These are phyloP conservation scores for Ophthalmolycus amberensis DNA, from an alignment of 2,113 vertebrate genomes.

Conservation along the genomic window DNA sequence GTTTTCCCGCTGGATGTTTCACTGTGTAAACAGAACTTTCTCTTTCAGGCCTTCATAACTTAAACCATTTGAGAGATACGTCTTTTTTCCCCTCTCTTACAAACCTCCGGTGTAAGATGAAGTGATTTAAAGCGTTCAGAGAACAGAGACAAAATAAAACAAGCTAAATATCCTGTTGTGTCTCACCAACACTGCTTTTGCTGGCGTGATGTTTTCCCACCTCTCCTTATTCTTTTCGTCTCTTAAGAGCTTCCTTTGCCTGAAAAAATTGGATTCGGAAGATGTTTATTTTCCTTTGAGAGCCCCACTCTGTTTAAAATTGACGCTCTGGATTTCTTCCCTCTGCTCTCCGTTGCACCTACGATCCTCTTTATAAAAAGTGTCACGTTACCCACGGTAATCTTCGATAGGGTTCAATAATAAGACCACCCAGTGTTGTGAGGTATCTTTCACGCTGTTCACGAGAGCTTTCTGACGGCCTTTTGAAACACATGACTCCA, in stretches of 20 bases:
- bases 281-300: slow-evolving; percentile 80
- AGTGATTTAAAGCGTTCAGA: slow-evolving; percentile 65
- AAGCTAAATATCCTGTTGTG: slow-evolving; percentile 71
- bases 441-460: slow-evolving; percentile 10
- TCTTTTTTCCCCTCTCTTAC: slow-evolving; percentile 55
- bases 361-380: slow-evolving; percentile 39
- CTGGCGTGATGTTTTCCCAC: slow-evolving; percentile 70
- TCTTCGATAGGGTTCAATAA: slow-evolving; percentile 63
- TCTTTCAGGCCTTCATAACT: slow-evolving; percentile 58
- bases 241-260: slow-evolving; percentile 72
- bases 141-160: slow-evolving; percentile 44
- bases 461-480: slow-evolving; percentile 14
- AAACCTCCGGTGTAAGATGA: slow-evolving; percentile 56
- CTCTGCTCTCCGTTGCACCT: slow-evolving; percentile 8
- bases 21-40: slow-evolving; percentile 67
- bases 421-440: slow-evolving; percentile 65
- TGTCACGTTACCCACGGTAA: slow-evolving; percentile 47
- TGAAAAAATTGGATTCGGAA: slow-evolving; percentile 69
- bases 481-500: slow-evolving; percentile 21
- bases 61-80: slow-evolving; percentile 51
- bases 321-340: slow-evolving; percentile 43
- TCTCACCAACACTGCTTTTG: slow-evolving; percentile 70
- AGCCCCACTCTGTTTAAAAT: slow-evolving; percentile 67
- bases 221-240: slow-evolving; percentile 60
- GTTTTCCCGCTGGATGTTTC: slow-evolving; percentile 64